Base-by-base conservation (phyloP, 1,140 invertebrate genomes). In the Akabosia matsudoensis region DNA sequence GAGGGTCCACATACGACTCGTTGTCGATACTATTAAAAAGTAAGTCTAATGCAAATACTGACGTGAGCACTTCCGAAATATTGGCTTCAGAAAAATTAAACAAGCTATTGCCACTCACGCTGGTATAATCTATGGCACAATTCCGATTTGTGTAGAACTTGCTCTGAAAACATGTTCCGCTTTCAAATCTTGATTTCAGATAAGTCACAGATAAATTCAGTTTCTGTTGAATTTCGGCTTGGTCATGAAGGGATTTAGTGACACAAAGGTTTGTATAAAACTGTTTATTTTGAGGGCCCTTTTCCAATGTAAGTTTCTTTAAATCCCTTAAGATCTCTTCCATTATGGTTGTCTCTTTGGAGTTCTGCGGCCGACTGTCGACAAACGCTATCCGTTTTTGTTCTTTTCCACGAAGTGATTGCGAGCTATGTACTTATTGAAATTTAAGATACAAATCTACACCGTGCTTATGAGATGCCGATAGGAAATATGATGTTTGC, bases 261-360 rank as follows among this genome's bases (percentile, higher is more conserved):
- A 72, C 28, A 4, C 33, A 34, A 3, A 72, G 24, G 26, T 72
- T 72, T 16, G 70, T 37, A 28, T 72, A 72, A 45, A 72, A 72
- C 22, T 72, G 33, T 22, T 26, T n/a, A 16, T 72, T 72, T 45
- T 72, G 33, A 22, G 70, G 70, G 26, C 37, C 70, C 33, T 72
- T 72, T 72, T 72, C 70, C 26, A 51, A 45, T 7, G 33, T 45
- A 4, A 34, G n/a, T 45, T 72, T 33, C 2, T 37, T 72, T 24
- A 72, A 24, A 16, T 72, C 37, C 26, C 45, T 13, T 24, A 72
- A 45, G 45, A 72, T 72, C 28, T 72, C 70, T 24, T 72, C 70
- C 70, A 72, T 72, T 72, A n/a, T n/a, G n/a, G n/a, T n/a, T n/a
- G n/a, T n/a, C n/a, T n/a, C n/a, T n/a, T n/a, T n/a, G n/a, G n/a